Percentiles rank a stretch among this genome's conserved stretches.
Evolutionary conservation across 2,888 invertebrate genomes (phyloP).

Genomic region (Caradrina kadenii): DNA sequence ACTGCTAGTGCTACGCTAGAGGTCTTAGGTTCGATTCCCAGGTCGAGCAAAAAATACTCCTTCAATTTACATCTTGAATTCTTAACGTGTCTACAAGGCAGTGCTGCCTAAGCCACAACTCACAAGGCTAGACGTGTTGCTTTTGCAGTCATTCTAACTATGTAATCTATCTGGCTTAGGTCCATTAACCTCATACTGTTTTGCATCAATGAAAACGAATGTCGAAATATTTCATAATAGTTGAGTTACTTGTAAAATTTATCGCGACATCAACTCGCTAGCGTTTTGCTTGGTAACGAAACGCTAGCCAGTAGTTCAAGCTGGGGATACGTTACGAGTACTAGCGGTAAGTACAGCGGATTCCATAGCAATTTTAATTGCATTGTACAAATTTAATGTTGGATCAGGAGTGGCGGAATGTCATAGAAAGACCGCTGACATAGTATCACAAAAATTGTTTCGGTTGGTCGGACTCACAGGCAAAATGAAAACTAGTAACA

Average conservation of each 20-base stretch:
- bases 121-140: background rate
- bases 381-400: background rate
- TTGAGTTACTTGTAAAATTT: constrained; percentile 53
- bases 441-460: background rate
- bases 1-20: too few species aligned
- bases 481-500: background rate
- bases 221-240: constrained; percentile 30
- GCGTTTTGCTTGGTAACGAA: constrained; percentile 49
- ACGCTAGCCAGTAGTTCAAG: constrained; percentile 46
- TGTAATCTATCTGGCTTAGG: constrained; percentile 1
- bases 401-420: background rate
- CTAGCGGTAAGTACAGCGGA: constrained; percentile 32
- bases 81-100: constrained; percentile 3
- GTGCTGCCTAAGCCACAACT: background rate
- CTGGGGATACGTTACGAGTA: constrained; percentile 10
- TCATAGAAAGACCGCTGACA: background rate
- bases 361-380: background rate
- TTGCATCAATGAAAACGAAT: constrained; percentile 29
- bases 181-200: constrained; percentile 22
- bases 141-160: background rate
- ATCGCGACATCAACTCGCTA: constrained; percentile 43
- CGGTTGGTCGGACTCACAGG: background rate
- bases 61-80: background rate
- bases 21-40: too few species aligned
- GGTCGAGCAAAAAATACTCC: too few species aligned